Evolutionary conservation across 2,797 vertebrate species (phyloP).

Genomic region (Phoxinus dragarum): DNA sequence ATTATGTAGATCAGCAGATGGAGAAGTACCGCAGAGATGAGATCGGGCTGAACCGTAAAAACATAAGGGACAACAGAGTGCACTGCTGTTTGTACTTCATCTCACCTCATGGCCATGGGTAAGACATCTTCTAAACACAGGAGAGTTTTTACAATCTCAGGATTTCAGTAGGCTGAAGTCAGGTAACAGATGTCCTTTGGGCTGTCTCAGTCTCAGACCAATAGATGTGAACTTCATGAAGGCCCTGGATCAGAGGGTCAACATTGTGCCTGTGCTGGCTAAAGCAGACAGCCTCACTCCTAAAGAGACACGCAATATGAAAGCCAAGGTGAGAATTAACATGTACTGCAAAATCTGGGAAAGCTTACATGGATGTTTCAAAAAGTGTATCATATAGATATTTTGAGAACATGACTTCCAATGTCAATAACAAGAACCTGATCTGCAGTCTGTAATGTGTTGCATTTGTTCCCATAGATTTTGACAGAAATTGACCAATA

Average conservation of each 20-base stretch:
- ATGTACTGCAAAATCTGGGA: background rate
- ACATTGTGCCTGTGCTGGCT: constrained; percentile 83
- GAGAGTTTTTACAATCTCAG: background rate
- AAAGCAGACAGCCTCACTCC: constrained; percentile 85
- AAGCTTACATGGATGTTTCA: background rate
- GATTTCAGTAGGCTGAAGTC: background rate
- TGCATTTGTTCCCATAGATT: constrained; percentile 71
- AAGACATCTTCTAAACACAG: background rate
- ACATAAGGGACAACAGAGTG: constrained; percentile 86
- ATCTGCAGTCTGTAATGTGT: background rate
- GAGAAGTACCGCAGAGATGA: constrained; percentile 86
- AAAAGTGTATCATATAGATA: background rate
- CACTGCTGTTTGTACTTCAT: constrained; percentile 90
- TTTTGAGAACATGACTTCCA: background rate
- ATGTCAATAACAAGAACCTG: background rate
- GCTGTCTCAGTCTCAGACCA: constrained; percentile 68
- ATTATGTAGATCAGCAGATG: constrained; percentile 85
- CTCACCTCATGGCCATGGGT: constrained; percentile 86
- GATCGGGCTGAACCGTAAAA: constrained; percentile 84
- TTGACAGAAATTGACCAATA: constrained; percentile 79
- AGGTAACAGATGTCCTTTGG: background rate
- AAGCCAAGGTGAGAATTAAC: constrained; percentile 67
- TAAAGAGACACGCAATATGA: constrained; percentile 76
- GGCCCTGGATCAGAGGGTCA: constrained; percentile 84
- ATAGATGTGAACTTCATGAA: constrained; percentile 85